Percentiles rank a stretch among this genome's conserved stretches.
Evolutionary conservation across 2,888 invertebrate species (phyloP).

Genomic region (Graphium colonna): DNA sequence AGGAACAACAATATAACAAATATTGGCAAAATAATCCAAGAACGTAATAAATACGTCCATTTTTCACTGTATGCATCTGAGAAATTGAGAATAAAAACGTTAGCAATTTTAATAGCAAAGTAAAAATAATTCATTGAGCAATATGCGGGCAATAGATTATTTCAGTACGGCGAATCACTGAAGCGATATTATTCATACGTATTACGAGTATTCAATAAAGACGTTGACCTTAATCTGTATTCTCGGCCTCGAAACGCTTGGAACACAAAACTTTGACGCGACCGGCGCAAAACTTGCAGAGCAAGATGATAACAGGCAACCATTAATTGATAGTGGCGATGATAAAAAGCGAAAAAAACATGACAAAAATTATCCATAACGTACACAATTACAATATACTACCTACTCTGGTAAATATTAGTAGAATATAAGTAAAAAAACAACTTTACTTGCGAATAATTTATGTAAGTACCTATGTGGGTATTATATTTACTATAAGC

Average conservation of each 20-base stretch:
- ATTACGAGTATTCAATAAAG: no score
- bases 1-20: no score
- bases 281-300: slow-evolving; percentile 46
- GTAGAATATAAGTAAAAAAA: no score
- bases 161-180: not conserved
- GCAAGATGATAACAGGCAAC: slow-evolving; percentile 20
- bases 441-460: no score
- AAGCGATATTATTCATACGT: slow-evolving; percentile 15
- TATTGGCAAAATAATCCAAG: no score
- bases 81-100: not conserved
- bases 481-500: no score
- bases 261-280: slow-evolving; percentile 59
- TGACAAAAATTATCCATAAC: slow-evolving; percentile 5
- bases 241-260: slow-evolving; percentile 35
- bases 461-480: no score
- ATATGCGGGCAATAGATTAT: no score
- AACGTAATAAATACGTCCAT: no score
- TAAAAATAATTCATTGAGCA: not conserved
- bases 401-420: no score
- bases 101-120: not conserved
- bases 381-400: no score
- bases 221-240: slow-evolving; percentile 34
- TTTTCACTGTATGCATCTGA: no score
- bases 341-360: slow-evolving; percentile 1
- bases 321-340: slow-evolving; percentile 14